Percentiles rank a stretch among this genome's conserved stretches.
These are phyloP conservation scores for Anthonomus grandis DNA, from an alignment of 1,140 invertebrate genomes.

Conservation along the genomic window DNA sequence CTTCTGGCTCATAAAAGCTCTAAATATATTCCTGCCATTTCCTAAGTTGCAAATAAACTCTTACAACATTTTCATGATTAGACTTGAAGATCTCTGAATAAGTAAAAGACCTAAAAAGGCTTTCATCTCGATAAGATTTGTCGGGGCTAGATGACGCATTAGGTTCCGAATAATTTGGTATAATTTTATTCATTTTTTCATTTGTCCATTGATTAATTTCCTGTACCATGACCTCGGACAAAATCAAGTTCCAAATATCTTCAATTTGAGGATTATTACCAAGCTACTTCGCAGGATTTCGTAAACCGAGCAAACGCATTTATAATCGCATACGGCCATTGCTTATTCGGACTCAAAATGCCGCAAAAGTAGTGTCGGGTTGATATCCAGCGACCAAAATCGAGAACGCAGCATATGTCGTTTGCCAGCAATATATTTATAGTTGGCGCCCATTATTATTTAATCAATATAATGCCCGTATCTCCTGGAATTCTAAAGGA, in stretches of 20 bases:
- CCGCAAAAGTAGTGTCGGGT: too few species aligned
- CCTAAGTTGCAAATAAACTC: conserved; percentile 14
- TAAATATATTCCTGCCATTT: conserved; percentile 23
- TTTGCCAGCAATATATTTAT: too few species aligned
- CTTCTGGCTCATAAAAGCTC: conserved; percentile 6
- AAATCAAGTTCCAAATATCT: not conserved
- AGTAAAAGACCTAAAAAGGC: conserved; percentile 19
- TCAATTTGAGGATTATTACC: not conserved
- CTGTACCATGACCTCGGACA: not conserved
- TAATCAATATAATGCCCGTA: too few species aligned
- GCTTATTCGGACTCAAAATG: too few species aligned
- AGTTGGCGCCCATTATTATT: too few species aligned
- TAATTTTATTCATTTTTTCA: not conserved
- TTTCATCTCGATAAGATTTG: conserved; percentile 6
- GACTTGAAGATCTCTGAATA: conserved; percentile 12
- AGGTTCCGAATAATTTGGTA: not conserved
- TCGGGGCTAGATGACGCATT: not conserved
- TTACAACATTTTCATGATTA: conserved; percentile 9
- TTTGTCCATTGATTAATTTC: too few species aligned
- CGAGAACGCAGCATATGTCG: too few species aligned
- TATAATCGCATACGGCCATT: too few species aligned
- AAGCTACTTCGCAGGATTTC: not conserved
- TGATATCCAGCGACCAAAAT: too few species aligned
- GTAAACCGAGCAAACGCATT: not conserved
- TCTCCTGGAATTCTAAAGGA: too few species aligned